Base-by-base conservation (phyloP, 2,113 vertebrate genomes). In the Emberiza fucata region DNA sequence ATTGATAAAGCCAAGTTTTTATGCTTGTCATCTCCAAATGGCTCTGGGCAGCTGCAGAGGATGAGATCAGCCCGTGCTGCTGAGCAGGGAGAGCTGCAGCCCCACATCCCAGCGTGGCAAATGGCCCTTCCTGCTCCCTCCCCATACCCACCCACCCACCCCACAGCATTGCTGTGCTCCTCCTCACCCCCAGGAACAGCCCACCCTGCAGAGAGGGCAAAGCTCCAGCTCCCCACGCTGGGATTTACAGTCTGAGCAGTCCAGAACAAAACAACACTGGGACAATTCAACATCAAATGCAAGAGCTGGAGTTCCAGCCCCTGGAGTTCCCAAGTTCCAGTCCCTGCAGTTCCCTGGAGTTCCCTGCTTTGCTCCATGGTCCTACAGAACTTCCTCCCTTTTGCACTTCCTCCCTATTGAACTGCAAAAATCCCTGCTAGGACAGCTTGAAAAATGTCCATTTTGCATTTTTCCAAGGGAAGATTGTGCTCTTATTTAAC, bases 61-160 rank as follows among this genome's bases (percentile, higher is more conserved):
- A 4, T 76, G 85, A 94, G 92, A 11, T 61, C 71, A 76, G 57
- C 51, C 23, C 12, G 0, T 6, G 75, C n/a, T 80, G 31, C 69
- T 19, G 47, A 1, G 17, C 83, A 33, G 1, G 1, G 14, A 42
- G 57, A 53, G 64, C 73, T 53, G 37, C 75, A 86, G 64, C 25
- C 9, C 59, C 69, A 20, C 5, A 2, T 14, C 25, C 23, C 7
- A 1, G 44, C 0, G 15, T 5, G 11, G 13, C 11, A 53, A 75
- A 70, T 3, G 39, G 39, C 25, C 44, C 33, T 65, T 82, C 14
- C 50, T 25, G 35, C 39, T n/a, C 54, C 53, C 3, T 48, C 11
- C 40, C 29, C 31, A 4, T 20, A 60, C 16, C 56, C 57, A 39
- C 14, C 23, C 57, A 35, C 20, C 53, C 28, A 44, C 13, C 16